phyloP scores from a whole-genome alignment of 2,797 vertebrate species.

The Pangasius djambal region DNA sequence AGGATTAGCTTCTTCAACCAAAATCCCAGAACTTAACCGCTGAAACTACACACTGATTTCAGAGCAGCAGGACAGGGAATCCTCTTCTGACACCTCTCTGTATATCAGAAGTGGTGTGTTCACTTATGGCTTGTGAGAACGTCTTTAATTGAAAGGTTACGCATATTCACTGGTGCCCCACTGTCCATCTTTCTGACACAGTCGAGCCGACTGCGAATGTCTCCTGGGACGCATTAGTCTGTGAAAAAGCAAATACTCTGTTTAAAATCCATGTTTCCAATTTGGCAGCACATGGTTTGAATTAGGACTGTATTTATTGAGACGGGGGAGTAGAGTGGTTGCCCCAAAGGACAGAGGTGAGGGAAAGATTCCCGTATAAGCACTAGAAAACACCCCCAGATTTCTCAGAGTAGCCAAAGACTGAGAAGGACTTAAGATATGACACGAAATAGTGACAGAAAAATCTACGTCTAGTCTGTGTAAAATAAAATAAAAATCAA shows the following conservation, averaged over 20 bases:
- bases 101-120: conserved; percentile 56
- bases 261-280: conserved; percentile 84
- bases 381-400: conserved; percentile 48
- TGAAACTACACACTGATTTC: conserved; percentile 11
- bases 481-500: conserved; percentile 4
- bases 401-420: conserved; percentile 32
- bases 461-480: not conserved
- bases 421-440: not conserved
- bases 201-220: conserved; percentile 74
- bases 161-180: conserved; percentile 62
- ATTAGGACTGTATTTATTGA: conserved; percentile 85
- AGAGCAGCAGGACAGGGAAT: conserved; percentile 18
- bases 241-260: conserved; percentile 83
- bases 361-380: conserved; percentile 66
- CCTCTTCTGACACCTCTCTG: conserved; percentile 27
- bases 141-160: conserved; percentile 59
- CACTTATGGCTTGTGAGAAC: conserved; percentile 69
- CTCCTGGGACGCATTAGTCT: conserved; percentile 81
- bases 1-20: conserved; percentile 34
- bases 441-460: conserved; percentile 17
- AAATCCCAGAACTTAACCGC: not conserved
- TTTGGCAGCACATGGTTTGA: conserved; percentile 84
- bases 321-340: conserved; percentile 79
- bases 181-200: conserved; percentile 73
- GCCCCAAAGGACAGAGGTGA: conserved; percentile 76